Base-by-base conservation (phyloP, 2,113 vertebrate genomes). In the Mus pahari region DNA sequence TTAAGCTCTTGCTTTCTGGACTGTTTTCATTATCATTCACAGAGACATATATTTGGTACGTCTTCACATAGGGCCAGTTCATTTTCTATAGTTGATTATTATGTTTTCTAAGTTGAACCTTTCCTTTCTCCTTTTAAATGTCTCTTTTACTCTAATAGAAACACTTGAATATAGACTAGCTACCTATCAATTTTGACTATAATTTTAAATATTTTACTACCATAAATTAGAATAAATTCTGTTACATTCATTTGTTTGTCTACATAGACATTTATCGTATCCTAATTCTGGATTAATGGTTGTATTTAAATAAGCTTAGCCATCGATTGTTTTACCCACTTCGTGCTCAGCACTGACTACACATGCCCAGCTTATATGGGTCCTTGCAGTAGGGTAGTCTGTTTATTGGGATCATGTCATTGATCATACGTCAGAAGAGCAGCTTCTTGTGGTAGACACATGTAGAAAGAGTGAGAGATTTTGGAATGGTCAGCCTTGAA, bases 81-180 rank as follows among this genome's bases (percentile, higher is more conserved):
- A 17, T 73, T 91, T 90, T 71, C 66, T 64, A 79, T 45, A 39
- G 55, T 78, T 93, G 62, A 58, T 39, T 81, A 73, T 64, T n/a
- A n/a, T 62, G 66, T 55, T 3, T 81, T 4, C n/a, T 28, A 89
- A 71, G 9, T 60, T 89, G 28, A 86, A 13, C 16, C 55, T 89
- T 58, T 7, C 5, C 17, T 9, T 71, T 71, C 39, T 87, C 14
- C 22, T 39, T 90, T 93, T 48, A 12, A 96, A 90, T 82, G 20
- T 87, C 55, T 83, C 94, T 89, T 64, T 96, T 86, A 86, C 55
- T 45, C 7, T 45, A 82, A 53, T 1, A 89, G 36, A 58, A 90
- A 53, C 4, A 31, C 39, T 92, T 88, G 20, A 53, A 60, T 82
- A 24, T 86, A 94, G 19, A 28, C 12, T 13, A 86, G 48, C 3